Evolutionary conservation across 2,797 vertebrate genomes (phyloP).

Genomic region (Acanthurus lineatus): DNA sequence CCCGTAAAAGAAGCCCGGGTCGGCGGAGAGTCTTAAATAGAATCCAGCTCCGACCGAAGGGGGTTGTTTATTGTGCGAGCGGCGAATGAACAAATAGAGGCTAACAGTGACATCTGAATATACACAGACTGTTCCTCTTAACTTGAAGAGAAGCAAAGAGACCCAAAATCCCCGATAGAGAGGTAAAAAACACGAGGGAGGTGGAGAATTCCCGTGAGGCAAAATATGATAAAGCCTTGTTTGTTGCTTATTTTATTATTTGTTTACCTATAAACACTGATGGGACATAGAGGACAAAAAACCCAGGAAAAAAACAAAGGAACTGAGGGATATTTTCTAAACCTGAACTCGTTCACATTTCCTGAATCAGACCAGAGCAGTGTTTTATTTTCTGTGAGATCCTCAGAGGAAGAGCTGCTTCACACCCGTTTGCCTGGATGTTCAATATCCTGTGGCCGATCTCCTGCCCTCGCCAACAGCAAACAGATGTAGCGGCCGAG

Average conservation of each 20-base stretch:
- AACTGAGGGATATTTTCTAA: too few relatives aligned
- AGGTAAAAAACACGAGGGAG: constrained; percentile 9
- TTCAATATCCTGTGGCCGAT: too few relatives aligned
- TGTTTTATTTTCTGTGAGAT: too few relatives aligned
- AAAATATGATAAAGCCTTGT: not conserved
- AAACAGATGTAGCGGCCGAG: too few relatives aligned
- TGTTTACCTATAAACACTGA: constrained; percentile 1
- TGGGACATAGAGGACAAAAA: too few relatives aligned
- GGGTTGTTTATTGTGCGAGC: constrained; percentile 61
- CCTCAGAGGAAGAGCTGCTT: too few relatives aligned
- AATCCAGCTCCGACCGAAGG: constrained; percentile 21
- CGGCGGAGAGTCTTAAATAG: constrained; percentile 70
- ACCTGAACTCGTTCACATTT: too few relatives aligned
- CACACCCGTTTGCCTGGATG: too few relatives aligned
- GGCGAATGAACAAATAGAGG: constrained; percentile 56
- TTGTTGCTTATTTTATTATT: not conserved
- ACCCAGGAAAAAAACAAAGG: too few relatives aligned
- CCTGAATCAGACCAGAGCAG: too few relatives aligned
- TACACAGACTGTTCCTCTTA: constrained; percentile 55
- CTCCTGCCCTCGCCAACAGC: too few relatives aligned
- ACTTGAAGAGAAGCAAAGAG: constrained; percentile 25
- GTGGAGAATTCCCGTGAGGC: not conserved
- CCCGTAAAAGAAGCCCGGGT: constrained; percentile 67
- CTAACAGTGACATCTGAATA: constrained; percentile 74
- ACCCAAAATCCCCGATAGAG: not conserved